These are phyloP conservation scores for Chrosomus eos DNA, from an alignment of 2,797 vertebrate genomes.

Conservation along the genomic window DNA sequence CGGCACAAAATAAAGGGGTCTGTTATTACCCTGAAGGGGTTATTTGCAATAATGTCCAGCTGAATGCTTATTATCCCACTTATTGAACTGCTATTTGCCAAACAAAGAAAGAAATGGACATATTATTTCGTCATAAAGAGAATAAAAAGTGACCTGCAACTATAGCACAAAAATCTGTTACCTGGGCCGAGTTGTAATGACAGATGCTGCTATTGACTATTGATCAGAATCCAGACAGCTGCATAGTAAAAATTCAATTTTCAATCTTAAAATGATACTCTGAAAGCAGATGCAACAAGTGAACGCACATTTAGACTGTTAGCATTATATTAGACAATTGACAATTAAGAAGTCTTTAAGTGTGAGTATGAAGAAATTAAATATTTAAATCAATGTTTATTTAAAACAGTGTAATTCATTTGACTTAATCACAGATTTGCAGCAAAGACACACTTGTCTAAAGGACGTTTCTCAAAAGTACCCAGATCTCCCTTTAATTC, in stretches of 20 bases:
- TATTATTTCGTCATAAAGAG: neutral
- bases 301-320: neutral
- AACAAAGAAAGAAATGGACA: slow-evolving; percentile 4
- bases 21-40: neutral
- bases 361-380: neutral
- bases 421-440: neutral
- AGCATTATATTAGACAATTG: neutral
- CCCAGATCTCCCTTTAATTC: neutral
- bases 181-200: neutral
- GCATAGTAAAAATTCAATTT: neutral
- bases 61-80: neutral
- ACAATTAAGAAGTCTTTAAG: neutral
- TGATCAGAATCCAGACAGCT: neutral
- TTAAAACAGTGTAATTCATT: neutral
- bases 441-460: neutral
- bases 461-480: neutral
- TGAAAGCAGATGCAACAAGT: neutral
- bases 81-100: neutral
- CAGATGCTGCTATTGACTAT: neutral
- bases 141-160: neutral
- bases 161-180: neutral
- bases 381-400: slow-evolving; percentile 1
- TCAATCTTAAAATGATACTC: neutral
- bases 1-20: neutral
- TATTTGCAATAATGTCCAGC: slow-evolving; percentile 7